Conservation (phyloP, 1,140 invertebrate species). For the Uloborus diversus region DNA sequence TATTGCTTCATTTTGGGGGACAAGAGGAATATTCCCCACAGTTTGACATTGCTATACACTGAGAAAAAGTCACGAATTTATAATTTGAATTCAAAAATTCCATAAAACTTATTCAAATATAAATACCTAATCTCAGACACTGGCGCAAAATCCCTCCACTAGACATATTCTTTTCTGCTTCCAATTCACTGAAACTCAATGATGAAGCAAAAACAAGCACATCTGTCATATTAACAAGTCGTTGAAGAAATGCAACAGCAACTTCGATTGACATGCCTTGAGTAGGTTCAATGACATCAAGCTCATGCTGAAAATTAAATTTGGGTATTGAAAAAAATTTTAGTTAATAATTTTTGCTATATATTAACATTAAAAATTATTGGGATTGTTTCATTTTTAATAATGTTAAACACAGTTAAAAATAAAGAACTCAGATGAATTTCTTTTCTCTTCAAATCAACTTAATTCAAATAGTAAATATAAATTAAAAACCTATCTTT, state of each 20-base stretch:
- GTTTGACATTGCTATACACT: too few species aligned
- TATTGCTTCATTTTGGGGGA: too few species aligned
- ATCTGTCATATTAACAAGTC: constrained; percentile 97
- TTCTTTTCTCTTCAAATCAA: too few species aligned
- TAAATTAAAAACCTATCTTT: too few species aligned
- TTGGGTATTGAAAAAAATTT: not conserved
- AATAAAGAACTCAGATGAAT: too few species aligned
- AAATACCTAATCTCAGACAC: constrained; percentile 89
- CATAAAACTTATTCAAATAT: not conserved
- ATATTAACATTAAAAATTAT: not conserved
- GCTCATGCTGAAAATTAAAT: constrained; percentile 80
- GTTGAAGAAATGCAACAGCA: constrained; percentile 88
- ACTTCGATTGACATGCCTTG: constrained; percentile 99
- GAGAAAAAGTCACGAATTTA: too few species aligned
- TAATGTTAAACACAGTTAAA: too few species aligned
- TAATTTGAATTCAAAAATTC: too few species aligned
- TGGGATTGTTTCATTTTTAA: too few species aligned
- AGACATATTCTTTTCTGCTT: constrained; percentile 99
- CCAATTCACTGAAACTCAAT: constrained; percentile 95
- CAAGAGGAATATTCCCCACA: too few species aligned
- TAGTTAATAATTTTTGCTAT: not conserved
- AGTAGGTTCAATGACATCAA: constrained; percentile 97
- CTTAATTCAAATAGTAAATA: too few species aligned
- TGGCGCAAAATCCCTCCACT: constrained; percentile 97
- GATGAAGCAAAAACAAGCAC: constrained; percentile 98